Percentiles rank a stretch among this genome's conserved stretches.
Conservation (phyloP, 2,797 vertebrate genomes). For the Tenualosa thibaudeaui region DNA sequence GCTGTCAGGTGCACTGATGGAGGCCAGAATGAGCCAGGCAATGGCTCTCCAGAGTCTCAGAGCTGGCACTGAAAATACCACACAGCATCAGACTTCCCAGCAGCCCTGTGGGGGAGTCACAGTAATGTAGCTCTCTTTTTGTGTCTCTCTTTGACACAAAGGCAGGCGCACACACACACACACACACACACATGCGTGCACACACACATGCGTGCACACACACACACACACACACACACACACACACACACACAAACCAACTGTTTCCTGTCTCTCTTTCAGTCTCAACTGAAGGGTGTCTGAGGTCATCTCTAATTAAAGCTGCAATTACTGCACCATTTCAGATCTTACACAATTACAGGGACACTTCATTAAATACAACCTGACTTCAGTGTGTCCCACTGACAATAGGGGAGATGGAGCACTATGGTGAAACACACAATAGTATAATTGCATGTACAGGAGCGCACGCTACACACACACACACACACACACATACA, state of each 20-base stretch:
- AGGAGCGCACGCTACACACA: neutral
- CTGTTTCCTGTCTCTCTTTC: neutral
- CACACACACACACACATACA: neutral
- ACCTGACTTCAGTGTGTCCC: neutral
- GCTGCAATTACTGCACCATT: constrained; percentile 15
- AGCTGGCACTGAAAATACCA: constrained; percentile 1
- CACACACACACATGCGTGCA: too few species aligned
- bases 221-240: too few species aligned
- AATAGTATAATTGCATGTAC: neutral
- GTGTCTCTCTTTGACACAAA: neutral
- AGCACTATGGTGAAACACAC: neutral
- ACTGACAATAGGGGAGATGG: neutral
- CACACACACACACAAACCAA: too few species aligned
- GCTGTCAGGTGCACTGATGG: constrained; percentile 8
- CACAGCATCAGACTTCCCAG: neutral
- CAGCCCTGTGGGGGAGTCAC: neutral
- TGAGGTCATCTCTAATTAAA: constrained; percentile 32
- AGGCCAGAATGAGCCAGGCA: neutral
- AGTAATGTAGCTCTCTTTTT: neutral
- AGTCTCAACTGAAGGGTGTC: neutral
- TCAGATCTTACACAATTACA: constrained; percentile 25
- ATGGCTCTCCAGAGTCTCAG: constrained; percentile 4
- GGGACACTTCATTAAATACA: constrained; percentile 23
- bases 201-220: too few species aligned
- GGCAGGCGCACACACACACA: too few species aligned